Conservation (phyloP, 1,140 invertebrate genomes). For the Galleria mellonella region DNA sequence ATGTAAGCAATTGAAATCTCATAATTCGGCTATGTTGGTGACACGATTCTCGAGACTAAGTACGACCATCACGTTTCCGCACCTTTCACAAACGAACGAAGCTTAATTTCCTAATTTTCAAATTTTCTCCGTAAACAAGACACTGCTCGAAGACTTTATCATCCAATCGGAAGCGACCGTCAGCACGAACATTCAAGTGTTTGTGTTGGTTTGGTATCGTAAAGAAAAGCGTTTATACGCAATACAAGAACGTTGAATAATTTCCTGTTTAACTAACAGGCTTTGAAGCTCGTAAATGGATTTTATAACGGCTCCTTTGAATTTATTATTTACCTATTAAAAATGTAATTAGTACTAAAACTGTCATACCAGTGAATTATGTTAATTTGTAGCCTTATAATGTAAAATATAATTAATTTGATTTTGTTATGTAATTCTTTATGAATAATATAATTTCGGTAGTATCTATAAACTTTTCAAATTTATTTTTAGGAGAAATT, state of each 20-base stretch:
- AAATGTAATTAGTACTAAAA: too few relatives aligned
- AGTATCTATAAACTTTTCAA: background rate
- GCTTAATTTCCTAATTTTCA: constrained; percentile 68
- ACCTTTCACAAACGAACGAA: constrained; percentile 42
- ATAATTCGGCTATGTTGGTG: too few relatives aligned
- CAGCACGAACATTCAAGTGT: constrained; percentile 48
- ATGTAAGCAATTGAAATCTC: too few relatives aligned
- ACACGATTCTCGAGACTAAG: too few relatives aligned
- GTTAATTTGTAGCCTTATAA: too few relatives aligned
- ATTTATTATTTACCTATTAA: constrained; percentile 2
- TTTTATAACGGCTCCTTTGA: constrained; percentile 22
- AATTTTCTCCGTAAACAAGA: constrained; percentile 44
- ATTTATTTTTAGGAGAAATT: constrained; percentile 5
- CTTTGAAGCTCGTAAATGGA: constrained; percentile 47
- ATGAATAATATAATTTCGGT: too few relatives aligned
- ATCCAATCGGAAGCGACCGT: constrained; percentile 64
- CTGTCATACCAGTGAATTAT: too few relatives aligned
- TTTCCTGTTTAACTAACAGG: constrained; percentile 63
- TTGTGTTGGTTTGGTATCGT: constrained; percentile 25
- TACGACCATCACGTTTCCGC: constrained; percentile 30
- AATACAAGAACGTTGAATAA: constrained; percentile 50
- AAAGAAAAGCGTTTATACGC: background rate
- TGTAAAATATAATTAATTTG: too few relatives aligned
- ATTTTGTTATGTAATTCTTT: too few relatives aligned
- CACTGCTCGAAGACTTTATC: constrained; percentile 46